phyloP scores from a whole-genome alignment of 2,888 invertebrate species.

The Tachina grossa region DNA sequence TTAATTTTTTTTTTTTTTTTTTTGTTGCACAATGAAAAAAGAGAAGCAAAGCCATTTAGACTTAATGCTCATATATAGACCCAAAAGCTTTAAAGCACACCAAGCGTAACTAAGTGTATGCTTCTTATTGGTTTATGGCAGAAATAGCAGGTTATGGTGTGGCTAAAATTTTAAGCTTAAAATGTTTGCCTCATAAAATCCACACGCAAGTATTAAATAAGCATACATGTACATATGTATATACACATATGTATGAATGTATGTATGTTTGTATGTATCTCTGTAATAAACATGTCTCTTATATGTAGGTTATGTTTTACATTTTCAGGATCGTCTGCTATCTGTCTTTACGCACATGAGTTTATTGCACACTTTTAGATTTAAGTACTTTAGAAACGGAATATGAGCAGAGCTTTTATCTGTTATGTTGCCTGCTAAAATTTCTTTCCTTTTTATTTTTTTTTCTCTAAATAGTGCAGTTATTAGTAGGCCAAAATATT shows the following conservation, averaged over 20 bases:
- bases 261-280: neutral
- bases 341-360: slow-evolving; percentile 33
- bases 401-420: neutral
- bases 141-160: neutral
- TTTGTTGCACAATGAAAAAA: neutral
- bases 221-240: neutral
- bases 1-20: slow-evolving; percentile 3
- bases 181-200: slow-evolving; percentile 52
- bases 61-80: slow-evolving; percentile 53
- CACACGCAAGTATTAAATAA: slow-evolving; percentile 50
- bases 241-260: neutral
- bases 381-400: slow-evolving; percentile 10
- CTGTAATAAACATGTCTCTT: neutral
- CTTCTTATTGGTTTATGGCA: neutral
- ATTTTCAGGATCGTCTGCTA: slow-evolving; percentile 12
- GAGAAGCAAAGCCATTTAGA: slow-evolving; percentile 45
- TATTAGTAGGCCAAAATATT: neutral
- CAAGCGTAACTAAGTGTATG: slow-evolving; percentile 55
- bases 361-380: slow-evolving; percentile 36
- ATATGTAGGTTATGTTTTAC: neutral
- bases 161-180: slow-evolving; percentile 31
- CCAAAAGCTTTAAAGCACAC: slow-evolving; percentile 47
- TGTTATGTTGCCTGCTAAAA: neutral
- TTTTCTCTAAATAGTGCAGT: neutral
- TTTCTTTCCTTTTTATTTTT: no score